Percentiles rank a stretch among this genome's conserved stretches.
Evolutionary conservation across 2,797 vertebrate genomes (phyloP).

Genomic region (Florisuga fusca): DNA sequence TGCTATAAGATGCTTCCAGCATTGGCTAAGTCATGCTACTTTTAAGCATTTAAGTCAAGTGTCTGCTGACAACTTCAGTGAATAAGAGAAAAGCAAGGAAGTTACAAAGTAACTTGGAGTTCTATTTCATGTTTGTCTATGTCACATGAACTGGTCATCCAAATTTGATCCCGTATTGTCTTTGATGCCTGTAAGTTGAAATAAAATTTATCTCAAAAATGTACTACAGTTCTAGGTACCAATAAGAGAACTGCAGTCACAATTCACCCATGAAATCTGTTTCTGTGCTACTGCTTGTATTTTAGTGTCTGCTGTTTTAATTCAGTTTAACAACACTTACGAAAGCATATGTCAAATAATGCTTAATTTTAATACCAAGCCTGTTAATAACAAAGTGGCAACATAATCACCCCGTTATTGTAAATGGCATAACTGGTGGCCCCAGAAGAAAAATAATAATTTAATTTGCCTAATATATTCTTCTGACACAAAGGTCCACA

Average conservation of each 20-base stretch:
- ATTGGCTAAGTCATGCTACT: background rate
- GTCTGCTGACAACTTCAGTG: background rate
- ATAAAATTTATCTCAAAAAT: background rate
- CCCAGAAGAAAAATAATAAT: slow-evolving; percentile 30
- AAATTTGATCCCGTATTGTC: background rate
- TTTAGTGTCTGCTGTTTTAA: slow-evolving; percentile 61
- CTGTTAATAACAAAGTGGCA: slow-evolving; percentile 50
- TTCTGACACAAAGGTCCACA: background rate
- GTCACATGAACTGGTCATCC: background rate
- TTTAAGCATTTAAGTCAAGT: background rate
- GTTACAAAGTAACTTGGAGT: background rate
- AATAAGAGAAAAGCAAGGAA: background rate
- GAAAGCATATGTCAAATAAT: slow-evolving; percentile 23
- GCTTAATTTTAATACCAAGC: slow-evolving; percentile 65
- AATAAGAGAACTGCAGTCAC: background rate
- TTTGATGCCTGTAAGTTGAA: background rate
- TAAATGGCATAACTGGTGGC: slow-evolving; percentile 20
- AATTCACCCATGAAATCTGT: background rate
- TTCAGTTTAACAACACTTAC: slow-evolving; percentile 62
- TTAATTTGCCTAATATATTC: slow-evolving; percentile 33
- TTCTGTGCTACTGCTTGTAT: background rate
- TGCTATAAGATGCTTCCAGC: background rate
- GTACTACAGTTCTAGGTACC: background rate
- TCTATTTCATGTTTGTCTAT: background rate
- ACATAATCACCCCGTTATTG: slow-evolving; percentile 45